A percentile compares a stretch with the other conserved stretches of the same genome.
Conservation (phyloP, 2,888 invertebrate species). For the Cyclophora albipunctata region DNA sequence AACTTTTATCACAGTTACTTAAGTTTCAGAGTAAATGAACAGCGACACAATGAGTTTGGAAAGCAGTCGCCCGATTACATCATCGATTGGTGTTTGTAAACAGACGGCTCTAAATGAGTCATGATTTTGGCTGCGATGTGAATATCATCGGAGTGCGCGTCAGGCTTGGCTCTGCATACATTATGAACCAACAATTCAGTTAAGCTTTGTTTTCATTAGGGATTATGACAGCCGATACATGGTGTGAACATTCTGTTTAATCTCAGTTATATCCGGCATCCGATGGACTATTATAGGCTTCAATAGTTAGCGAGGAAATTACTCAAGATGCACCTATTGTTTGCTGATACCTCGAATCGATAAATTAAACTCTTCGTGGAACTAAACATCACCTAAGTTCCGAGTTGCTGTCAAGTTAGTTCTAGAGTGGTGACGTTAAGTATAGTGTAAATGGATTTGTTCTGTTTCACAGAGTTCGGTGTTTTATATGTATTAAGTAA, state of each 20-base stretch:
- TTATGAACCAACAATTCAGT: constrained; percentile 49
- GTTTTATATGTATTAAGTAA: too few species aligned
- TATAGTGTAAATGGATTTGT: too few species aligned
- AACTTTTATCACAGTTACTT: neutral
- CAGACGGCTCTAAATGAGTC: constrained; percentile 64
- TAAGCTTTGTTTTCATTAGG: constrained; percentile 43
- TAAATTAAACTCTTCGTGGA: too few species aligned
- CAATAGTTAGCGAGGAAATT: too few species aligned
- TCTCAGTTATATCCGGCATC: too few species aligned
- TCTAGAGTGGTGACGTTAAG: too few species aligned
- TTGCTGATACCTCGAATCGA: too few species aligned
- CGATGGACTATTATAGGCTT: constrained; percentile 3
- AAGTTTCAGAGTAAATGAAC: neutral
- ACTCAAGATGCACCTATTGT: too few species aligned
- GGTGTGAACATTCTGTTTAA: constrained; percentile 4
- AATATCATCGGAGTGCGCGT: constrained; percentile 48
- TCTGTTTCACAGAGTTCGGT: neutral
- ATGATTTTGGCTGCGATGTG: constrained; percentile 54
- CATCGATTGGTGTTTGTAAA: constrained; percentile 53
- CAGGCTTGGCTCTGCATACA: constrained; percentile 37
- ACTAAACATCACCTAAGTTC: too few species aligned
- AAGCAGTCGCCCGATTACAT: constrained; percentile 36
- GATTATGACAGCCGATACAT: constrained; percentile 24
- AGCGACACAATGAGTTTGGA: constrained; percentile 32
- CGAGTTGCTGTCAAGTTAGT: too few species aligned